Evolutionary conservation across 1,140 invertebrate species (phyloP).

Genomic region (Drosophila orosa): DNA sequence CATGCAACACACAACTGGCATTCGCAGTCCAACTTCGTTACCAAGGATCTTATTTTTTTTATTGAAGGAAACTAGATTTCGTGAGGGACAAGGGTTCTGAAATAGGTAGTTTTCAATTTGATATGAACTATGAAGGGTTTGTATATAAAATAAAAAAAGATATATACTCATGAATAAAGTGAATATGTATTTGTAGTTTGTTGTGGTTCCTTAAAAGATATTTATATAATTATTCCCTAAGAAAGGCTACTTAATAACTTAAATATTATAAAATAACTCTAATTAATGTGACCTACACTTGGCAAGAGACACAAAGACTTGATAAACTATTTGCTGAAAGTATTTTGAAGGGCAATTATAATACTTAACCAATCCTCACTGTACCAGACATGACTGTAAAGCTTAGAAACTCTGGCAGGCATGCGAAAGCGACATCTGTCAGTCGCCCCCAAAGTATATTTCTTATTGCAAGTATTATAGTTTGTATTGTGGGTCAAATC

Average conservation of each 20-base stretch:
- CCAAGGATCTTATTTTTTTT: background rate
- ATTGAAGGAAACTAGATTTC: slow-evolving; percentile 1
- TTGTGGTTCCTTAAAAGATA: background rate
- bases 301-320: no score
- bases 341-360: background rate
- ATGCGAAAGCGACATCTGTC: slow-evolving; percentile 51
- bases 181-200: background rate
- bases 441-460: slow-evolving; percentile 6
- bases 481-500: slow-evolving; percentile 25
- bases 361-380: background rate
- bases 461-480: background rate
- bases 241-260: background rate
- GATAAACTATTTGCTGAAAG: no score
- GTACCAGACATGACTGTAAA: background rate
- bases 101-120: background rate
- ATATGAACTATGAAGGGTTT: background rate
- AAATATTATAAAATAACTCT: no score
- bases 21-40: slow-evolving; percentile 25
- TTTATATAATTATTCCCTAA: background rate
- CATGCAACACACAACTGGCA: slow-evolving; percentile 61
- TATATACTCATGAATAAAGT: no score
- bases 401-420: slow-evolving; percentile 10
- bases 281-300: no score
- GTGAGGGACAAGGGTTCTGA: background rate
- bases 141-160: no score